These are phyloP conservation scores for Dinothrombium tinctorium DNA, from an alignment of 1,140 invertebrate genomes.

Conservation along the genomic window DNA sequence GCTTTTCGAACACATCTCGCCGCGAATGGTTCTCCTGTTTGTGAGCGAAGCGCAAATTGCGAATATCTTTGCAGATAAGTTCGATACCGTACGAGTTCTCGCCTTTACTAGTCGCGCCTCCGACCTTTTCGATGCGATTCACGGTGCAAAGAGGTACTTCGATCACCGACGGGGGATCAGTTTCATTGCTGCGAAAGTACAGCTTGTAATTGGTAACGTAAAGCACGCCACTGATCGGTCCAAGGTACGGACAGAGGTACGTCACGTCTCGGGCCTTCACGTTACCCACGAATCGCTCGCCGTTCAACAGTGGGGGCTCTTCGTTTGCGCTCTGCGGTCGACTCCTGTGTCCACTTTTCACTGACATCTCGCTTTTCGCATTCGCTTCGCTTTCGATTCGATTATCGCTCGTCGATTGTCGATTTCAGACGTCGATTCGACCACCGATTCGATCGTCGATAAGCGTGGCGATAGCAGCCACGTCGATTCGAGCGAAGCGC, in stretches of 20 bases:
- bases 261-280: slow-evolving; percentile 43
- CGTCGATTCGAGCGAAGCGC: too few relatives aligned
- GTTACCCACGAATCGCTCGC: slow-evolving; percentile 54
- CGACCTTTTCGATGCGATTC: slow-evolving; percentile 86
- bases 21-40: slow-evolving; percentile 88
- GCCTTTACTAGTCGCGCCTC: slow-evolving; percentile 67
- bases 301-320: slow-evolving; percentile 50
- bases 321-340: too few relatives aligned
- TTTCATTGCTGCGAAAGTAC: slow-evolving; percentile 60
- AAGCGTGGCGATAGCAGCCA: too few relatives aligned
- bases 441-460: too few relatives aligned
- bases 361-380: too few relatives aligned
- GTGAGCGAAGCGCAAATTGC: slow-evolving; percentile 84
- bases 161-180: slow-evolving; percentile 40
- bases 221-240: slow-evolving; percentile 59
- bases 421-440: too few relatives aligned
- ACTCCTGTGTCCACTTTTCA: too few relatives aligned
- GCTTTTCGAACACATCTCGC: slow-evolving; percentile 77
- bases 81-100: slow-evolving; percentile 99
- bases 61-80: slow-evolving; percentile 75
- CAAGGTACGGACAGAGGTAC: slow-evolving; percentile 76
- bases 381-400: too few relatives aligned
- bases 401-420: too few relatives aligned
- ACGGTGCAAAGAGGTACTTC: slow-evolving; percentile 88
- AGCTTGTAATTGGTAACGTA: slow-evolving; percentile 87